Conservation (phyloP, 2,113 vertebrate species). For the Mesoclemmys tuberculata region DNA sequence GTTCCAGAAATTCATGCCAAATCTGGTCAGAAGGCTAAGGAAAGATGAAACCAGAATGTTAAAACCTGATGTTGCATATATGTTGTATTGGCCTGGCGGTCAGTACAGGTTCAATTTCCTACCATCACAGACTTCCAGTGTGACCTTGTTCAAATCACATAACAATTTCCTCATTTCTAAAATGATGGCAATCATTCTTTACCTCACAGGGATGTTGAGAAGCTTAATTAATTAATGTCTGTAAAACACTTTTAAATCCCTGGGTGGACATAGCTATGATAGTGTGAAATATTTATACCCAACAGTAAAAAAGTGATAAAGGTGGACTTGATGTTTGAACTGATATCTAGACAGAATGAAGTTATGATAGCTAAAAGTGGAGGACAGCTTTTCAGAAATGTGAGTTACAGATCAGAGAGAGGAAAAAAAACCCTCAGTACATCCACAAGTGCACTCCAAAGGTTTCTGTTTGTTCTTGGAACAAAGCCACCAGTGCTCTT, state of each 20-base stretch:
- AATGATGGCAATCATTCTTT: not conserved
- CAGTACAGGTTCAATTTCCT: not conserved
- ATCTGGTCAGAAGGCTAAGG: not conserved
- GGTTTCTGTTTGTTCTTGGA: not conserved
- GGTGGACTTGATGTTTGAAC: not conserved
- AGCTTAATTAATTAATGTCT: not conserved
- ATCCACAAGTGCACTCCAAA: accelerated
- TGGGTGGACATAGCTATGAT: not conserved
- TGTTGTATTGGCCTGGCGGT: not conserved
- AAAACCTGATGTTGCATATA: not conserved
- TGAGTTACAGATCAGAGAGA: not conserved
- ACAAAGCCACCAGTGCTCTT: not conserved
- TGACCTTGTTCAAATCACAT: not conserved
- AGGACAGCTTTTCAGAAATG: not conserved
- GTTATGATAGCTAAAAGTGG: not conserved
- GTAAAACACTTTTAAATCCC: not conserved
- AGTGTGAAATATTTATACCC: not conserved
- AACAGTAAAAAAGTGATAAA: not conserved
- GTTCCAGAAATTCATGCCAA: not conserved
- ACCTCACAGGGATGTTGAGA: not conserved
- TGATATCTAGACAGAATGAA: not conserved
- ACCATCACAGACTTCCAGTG: not conserved
- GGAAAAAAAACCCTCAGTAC: not conserved
- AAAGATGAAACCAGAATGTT: not conserved
- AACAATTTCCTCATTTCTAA: not conserved